These are phyloP conservation scores for Anaspis maculata DNA, from an alignment of 2,888 invertebrate species.

Conservation along the genomic window DNA sequence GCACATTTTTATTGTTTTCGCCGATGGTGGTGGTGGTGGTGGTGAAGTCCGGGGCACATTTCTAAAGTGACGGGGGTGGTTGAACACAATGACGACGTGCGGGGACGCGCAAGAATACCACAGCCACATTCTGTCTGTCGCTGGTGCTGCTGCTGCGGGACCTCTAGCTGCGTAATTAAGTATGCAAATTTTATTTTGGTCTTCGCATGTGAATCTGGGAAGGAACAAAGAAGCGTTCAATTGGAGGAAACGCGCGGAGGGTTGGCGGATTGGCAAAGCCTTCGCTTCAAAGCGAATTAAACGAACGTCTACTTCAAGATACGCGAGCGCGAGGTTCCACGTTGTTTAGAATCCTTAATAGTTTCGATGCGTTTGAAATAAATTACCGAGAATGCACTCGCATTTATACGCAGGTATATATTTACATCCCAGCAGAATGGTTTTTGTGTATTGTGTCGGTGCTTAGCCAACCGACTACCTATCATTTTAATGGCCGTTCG, in stretches of 20 bases:
- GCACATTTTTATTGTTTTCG: constrained; percentile 24
- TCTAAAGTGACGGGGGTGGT: constrained; percentile 16
- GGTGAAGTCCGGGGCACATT: too few relatives aligned
- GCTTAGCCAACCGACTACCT: too few relatives aligned
- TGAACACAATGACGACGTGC: constrained; percentile 13
- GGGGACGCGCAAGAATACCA: constrained; percentile 13
- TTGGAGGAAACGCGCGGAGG: constrained; percentile 25
- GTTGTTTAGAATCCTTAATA: constrained; percentile 28
- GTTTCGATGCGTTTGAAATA: constrained; percentile 25
- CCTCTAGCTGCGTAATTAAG: constrained; percentile 32
- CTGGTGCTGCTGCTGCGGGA: too few relatives aligned
- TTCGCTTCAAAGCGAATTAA: constrained; percentile 29
- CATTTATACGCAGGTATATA: too few relatives aligned
- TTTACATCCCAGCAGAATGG: too few relatives aligned
- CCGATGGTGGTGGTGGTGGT: too few relatives aligned
- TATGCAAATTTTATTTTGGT: constrained; percentile 36
- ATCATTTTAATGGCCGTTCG: too few relatives aligned
- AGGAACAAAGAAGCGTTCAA: constrained; percentile 33
- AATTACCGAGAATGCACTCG: constrained; percentile 14
- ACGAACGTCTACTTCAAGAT: constrained; percentile 27
- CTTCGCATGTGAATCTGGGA: constrained; percentile 30
- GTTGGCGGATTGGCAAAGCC: constrained; percentile 27
- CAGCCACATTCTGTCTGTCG: constrained; percentile 17
- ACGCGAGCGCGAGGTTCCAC: constrained; percentile 25
- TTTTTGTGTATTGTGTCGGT: too few relatives aligned